These are phyloP conservation scores for Chymomyza amoena DNA, from an alignment of 2,888 invertebrate species.

Conservation along the genomic window DNA sequence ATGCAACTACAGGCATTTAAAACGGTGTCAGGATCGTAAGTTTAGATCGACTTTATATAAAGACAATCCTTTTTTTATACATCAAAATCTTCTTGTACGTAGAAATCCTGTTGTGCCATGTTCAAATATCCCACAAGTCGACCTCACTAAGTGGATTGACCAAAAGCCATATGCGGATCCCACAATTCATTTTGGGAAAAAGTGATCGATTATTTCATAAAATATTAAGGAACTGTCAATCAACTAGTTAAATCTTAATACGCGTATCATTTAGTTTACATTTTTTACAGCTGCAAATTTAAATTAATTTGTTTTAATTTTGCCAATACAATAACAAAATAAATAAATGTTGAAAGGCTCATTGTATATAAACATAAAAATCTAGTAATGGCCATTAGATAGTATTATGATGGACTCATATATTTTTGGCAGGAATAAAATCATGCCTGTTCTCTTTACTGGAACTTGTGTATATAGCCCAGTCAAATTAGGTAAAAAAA, in stretches of 20 bases:
- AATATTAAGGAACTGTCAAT: neutral
- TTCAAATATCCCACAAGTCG: constrained; percentile 81
- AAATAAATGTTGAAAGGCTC: neutral
- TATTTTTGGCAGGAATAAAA: no score
- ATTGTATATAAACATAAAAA: neutral
- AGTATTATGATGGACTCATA: no score
- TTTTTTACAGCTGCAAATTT: neutral
- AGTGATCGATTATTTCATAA: constrained; percentile 29
- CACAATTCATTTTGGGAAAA: constrained; percentile 49
- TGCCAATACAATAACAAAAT: neutral
- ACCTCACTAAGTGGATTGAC: constrained; percentile 82
- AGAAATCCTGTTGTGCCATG: constrained; percentile 84
- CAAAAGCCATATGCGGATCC: constrained; percentile 57
- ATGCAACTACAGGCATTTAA: constrained; percentile 86
- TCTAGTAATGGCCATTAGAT: no score
- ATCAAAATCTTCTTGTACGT: constrained; percentile 53
- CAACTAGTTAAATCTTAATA: neutral
- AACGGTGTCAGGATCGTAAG: constrained; percentile 82
- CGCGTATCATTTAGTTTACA: neutral
- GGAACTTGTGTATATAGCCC: no score
- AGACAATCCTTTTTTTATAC: neutral
- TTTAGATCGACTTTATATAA: constrained; percentile 28
- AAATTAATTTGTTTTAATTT: neutral
- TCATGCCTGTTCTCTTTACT: no score
- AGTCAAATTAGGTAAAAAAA: no score